A percentile compares a stretch with the other conserved stretches of the same genome.
These are phyloP conservation scores for Phrynosoma platyrhinos DNA, from an alignment of 2,113 vertebrate species.

Conservation along the genomic window DNA sequence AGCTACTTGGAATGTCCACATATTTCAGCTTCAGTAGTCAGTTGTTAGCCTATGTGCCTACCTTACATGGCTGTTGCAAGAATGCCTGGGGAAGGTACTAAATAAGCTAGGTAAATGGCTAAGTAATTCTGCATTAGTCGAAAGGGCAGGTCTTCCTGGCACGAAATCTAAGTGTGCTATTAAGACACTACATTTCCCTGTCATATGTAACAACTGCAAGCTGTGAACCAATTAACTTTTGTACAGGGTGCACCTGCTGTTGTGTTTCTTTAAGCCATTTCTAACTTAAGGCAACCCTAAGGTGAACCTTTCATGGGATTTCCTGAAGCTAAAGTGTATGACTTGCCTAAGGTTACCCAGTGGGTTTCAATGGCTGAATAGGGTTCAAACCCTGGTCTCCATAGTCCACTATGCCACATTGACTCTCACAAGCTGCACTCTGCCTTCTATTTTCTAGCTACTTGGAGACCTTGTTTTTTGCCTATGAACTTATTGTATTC, in stretches of 20 bases:
- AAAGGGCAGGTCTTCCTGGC: neutral
- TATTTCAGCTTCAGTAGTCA: too few relatives aligned
- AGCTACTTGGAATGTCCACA: neutral
- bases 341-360: too few relatives aligned
- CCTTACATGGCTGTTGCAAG: neutral
- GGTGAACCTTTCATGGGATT: too few relatives aligned
- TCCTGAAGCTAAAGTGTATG: too few relatives aligned
- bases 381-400: too few relatives aligned
- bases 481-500: neutral
- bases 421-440: too few relatives aligned
- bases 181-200: neutral
- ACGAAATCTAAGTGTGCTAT: neutral
- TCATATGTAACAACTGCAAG: neutral
- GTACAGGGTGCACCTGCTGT: neutral
- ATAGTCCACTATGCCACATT: too few relatives aligned
- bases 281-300: too few relatives aligned
- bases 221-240: neutral
- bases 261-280: too few relatives aligned
- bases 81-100: neutral
- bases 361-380: too few relatives aligned
- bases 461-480: neutral
- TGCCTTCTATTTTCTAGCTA: neutral
- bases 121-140: neutral
- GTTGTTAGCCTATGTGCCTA: neutral
- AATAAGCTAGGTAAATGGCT: neutral